These are phyloP conservation scores for Epinephelus lanceolatus DNA, from an alignment of 2,113 vertebrate genomes.

Conservation along the genomic window DNA sequence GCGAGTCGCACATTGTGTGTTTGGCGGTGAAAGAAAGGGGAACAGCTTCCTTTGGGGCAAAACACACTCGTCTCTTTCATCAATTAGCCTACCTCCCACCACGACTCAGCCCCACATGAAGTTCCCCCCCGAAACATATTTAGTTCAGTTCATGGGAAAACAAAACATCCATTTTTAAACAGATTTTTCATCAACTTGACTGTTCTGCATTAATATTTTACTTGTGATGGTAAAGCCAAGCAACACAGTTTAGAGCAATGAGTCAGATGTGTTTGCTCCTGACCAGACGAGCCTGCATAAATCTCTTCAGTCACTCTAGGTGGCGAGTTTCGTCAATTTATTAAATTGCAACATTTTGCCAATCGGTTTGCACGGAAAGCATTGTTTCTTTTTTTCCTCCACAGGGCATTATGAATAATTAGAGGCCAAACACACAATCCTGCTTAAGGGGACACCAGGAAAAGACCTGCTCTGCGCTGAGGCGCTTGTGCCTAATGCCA, in stretches of 20 bases:
- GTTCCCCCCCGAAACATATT: conserved; percentile 63
- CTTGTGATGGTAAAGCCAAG: conserved; percentile 59
- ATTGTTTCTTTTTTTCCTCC: conserved; percentile 19
- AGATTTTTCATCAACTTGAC: conserved; percentile 67
- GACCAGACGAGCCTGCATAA: conserved; percentile 7
- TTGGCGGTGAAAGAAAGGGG: conserved; percentile 42
- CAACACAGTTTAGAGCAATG: conserved; percentile 55
- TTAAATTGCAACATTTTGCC: conserved; percentile 78
- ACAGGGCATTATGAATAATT: conserved; percentile 61
- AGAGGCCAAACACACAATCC: conserved; percentile 64
- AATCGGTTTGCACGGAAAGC: conserved; percentile 39
- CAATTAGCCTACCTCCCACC: conserved; percentile 77
- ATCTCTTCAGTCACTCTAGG: conserved; percentile 38
- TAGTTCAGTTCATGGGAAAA: conserved; percentile 70
- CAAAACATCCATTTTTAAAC: conserved; percentile 78
- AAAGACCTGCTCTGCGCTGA: conserved; percentile 38
- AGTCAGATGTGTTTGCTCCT: conserved; percentile 31
- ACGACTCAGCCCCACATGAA: conserved; percentile 60
- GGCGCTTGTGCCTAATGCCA: conserved; percentile 46
- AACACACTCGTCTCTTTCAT: conserved; percentile 74
- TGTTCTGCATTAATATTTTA: conserved; percentile 78
- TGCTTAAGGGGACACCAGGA: conserved; percentile 61
- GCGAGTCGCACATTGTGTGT: conserved; percentile 47
- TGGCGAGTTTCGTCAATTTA: conserved; percentile 82
- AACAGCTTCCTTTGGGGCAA: conserved; percentile 74